Evolutionary conservation across 2,888 invertebrate genomes (phyloP).

Genomic region (Lithophane leautieri): DNA sequence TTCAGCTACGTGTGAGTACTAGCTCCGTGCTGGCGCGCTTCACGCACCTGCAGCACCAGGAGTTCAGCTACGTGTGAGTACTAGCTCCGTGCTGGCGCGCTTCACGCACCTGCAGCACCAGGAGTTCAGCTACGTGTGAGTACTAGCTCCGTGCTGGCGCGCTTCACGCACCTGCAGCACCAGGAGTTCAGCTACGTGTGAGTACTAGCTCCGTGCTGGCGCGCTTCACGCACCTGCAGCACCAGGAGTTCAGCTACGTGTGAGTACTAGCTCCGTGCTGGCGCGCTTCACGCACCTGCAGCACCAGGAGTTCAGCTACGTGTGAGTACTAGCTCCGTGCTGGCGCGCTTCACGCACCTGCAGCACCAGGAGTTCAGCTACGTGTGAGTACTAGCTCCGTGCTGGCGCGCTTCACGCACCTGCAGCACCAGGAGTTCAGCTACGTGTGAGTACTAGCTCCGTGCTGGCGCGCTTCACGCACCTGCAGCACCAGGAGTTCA

Average conservation of each 20-base stretch:
- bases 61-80: slow-evolving; percentile 73
- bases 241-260: slow-evolving; percentile 65
- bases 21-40: not conserved
- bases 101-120: no score
- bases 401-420: no score
- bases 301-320: slow-evolving; percentile 31
- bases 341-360: no score
- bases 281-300: no score
- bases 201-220: slow-evolving; percentile 29
- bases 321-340: slow-evolving; percentile 72
- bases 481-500: no score
- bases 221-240: no score
- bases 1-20: slow-evolving; percentile 73
- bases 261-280: slow-evolving; percentile 63
- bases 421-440: no score
- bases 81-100: not conserved
- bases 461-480: no score
- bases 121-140: slow-evolving; percentile 73
- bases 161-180: no score
- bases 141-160: not conserved
- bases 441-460: slow-evolving; percentile 73
- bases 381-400: slow-evolving; percentile 73
- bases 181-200: slow-evolving; percentile 72
- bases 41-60: no score
- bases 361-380: no score